Evolutionary conservation across 1,140 invertebrate genomes (phyloP).

Genomic region (Venturia canescens): DNA sequence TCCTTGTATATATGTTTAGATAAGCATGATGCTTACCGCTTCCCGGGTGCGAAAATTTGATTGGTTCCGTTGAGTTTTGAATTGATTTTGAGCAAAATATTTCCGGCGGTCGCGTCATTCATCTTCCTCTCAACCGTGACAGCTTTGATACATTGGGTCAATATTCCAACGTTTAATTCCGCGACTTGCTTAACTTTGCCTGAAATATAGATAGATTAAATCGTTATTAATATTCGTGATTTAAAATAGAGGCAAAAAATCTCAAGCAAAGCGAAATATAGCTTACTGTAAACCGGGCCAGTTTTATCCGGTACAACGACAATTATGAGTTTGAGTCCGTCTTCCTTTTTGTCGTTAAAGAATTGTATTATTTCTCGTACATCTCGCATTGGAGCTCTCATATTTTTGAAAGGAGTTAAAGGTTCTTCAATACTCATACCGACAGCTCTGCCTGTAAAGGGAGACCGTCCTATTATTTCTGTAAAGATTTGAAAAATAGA

Average conservation of each 20-base stretch:
- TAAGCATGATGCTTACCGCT: background rate
- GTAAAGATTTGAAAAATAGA: background rate
- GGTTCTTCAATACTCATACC: slow-evolving; percentile 62
- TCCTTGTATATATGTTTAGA: slow-evolving; percentile 2
- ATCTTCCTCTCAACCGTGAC: slow-evolving; percentile 76
- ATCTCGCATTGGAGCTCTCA: slow-evolving; percentile 30
- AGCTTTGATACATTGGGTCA: slow-evolving; percentile 90
- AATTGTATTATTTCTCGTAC: slow-evolving; percentile 38
- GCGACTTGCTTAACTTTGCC: slow-evolving; percentile 84
- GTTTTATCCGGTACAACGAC: slow-evolving; percentile 76
- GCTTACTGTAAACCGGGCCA: slow-evolving; percentile 72
- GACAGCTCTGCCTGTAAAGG: slow-evolving; percentile 33
- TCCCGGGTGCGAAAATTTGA: slow-evolving; percentile 77
- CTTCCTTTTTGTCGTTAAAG: slow-evolving; percentile 57
- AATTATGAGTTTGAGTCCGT: slow-evolving; percentile 74
- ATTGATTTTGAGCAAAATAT: slow-evolving; percentile 91
- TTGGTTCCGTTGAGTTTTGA: slow-evolving; percentile 92
- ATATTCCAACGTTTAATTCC: slow-evolving; percentile 84
- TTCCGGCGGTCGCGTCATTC: slow-evolving; percentile 77
- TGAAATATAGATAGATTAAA: slow-evolving; percentile 37
- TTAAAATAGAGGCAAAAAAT: background rate
- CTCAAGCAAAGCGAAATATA: background rate
- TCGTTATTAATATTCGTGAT: slow-evolving; percentile 9
- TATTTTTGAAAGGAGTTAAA: slow-evolving; percentile 49
- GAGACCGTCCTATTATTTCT: background rate